A percentile compares a stretch with the other conserved stretches of the same genome.
Evolutionary conservation across 2,113 vertebrate species (phyloP).

Genomic region (Anthoscopus minutus): DNA sequence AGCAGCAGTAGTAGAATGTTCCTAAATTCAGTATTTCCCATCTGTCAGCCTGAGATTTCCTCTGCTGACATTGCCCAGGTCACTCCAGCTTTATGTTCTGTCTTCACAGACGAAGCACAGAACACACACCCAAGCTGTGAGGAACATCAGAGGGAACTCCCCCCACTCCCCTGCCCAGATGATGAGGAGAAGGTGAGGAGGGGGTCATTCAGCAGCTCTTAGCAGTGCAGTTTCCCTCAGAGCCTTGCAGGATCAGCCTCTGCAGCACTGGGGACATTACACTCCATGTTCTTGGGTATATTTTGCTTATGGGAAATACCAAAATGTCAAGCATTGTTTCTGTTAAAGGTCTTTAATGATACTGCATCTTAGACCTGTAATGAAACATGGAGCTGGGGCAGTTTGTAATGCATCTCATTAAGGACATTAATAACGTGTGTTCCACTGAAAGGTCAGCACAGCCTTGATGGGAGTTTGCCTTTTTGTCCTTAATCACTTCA

Average conservation of each 20-base stretch:
- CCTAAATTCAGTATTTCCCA: neutral
- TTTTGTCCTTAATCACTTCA: slow-evolving; percentile 63
- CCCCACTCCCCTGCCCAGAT: neutral
- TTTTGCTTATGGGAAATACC: slow-evolving; percentile 77
- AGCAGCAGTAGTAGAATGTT: neutral
- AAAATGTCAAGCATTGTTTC: slow-evolving; percentile 83
- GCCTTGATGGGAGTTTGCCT: slow-evolving; percentile 63
- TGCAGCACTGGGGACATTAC: slow-evolving; percentile 1
- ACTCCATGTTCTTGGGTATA: slow-evolving; percentile 28
- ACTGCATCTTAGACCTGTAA: slow-evolving; percentile 74
- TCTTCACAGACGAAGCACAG: neutral
- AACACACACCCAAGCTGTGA: neutral
- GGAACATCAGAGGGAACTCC: neutral
- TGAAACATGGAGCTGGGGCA: slow-evolving; percentile 72
- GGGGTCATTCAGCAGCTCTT: neutral
- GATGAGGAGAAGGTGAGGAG: neutral
- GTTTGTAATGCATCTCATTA: slow-evolving; percentile 79
- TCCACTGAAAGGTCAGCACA: slow-evolving; percentile 78
- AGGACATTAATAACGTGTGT: slow-evolving; percentile 73
- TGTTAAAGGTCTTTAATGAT: slow-evolving; percentile 79
- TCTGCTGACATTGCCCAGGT: neutral
- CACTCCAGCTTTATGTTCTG: neutral
- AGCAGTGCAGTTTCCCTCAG: neutral
- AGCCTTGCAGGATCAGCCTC: neutral
- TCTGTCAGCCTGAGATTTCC: neutral